phyloP scores from a whole-genome alignment of 2,113 vertebrate genomes.

The Hemiscyllium ocellatum region DNA sequence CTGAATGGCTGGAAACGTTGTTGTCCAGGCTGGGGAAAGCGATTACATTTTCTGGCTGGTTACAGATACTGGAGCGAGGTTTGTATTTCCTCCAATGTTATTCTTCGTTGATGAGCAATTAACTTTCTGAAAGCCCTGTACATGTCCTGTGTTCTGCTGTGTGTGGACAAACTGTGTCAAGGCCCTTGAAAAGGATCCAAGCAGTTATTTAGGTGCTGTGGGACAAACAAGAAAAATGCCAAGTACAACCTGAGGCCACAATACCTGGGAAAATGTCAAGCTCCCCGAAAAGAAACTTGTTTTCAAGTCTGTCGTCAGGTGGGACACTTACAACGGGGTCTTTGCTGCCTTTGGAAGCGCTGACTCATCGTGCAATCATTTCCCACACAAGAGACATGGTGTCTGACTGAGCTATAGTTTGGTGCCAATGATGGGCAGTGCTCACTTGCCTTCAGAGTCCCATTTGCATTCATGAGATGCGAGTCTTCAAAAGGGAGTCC shows the following conservation, averaged over 20 bases:
- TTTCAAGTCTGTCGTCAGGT: too few species aligned
- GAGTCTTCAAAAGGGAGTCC: not conserved
- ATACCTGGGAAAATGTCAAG: not conserved
- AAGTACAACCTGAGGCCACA: not conserved
- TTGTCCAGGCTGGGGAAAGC: not conserved
- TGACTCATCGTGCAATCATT: not conserved
- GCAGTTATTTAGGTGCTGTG: not conserved
- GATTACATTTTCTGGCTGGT: not conserved
- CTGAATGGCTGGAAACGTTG: not conserved
- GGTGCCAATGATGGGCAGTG: not conserved
- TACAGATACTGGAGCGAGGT: too few species aligned
- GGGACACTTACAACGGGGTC: not conserved
- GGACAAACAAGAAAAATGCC: not conserved
- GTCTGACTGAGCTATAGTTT: not conserved
- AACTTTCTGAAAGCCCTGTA: not conserved
- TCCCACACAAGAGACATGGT: not conserved
- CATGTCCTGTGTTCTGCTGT: not conserved
- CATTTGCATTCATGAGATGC: not conserved
- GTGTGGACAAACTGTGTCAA: not conserved
- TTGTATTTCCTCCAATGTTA: not conserved
- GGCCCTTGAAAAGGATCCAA: not conserved
- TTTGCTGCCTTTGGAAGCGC: not conserved
- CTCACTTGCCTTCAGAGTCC: not conserved
- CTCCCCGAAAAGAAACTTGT: not conserved
- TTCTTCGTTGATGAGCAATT: not conserved